Conservation (phyloP, 2,888 invertebrate genomes). For the Mythimna loreyi region DNA sequence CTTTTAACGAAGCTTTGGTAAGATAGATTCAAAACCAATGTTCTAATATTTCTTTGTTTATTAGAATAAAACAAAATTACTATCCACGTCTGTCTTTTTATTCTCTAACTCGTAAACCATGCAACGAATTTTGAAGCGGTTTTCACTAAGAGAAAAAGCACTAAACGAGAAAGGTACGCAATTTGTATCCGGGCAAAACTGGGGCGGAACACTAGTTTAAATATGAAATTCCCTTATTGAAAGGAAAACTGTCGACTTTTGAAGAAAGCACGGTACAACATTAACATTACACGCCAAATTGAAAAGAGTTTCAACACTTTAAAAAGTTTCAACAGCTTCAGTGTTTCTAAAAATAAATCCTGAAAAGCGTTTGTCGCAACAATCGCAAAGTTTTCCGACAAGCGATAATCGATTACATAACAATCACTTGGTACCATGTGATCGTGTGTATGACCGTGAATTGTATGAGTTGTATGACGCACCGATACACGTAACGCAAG, state of each 20-base stretch:
- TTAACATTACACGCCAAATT: slow-evolving; percentile 4
- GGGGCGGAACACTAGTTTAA: neutral
- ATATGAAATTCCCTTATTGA: neutral
- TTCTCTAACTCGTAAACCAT: too few species aligned
- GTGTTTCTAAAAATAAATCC: slow-evolving; percentile 13
- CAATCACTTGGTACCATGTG: slow-evolving; percentile 38
- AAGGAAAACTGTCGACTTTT: neutral
- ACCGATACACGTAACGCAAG: slow-evolving; percentile 42
- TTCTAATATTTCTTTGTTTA: neutral
- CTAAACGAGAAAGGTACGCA: too few species aligned
- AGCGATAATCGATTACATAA: slow-evolving; percentile 55
- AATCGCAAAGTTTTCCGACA: slow-evolving; percentile 38
- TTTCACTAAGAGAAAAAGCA: too few species aligned
- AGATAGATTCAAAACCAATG: slow-evolving; percentile 36
- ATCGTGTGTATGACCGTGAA: slow-evolving; percentile 61
- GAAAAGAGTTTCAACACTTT: slow-evolving; percentile 20
- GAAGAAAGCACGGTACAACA: neutral
- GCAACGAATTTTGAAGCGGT: too few species aligned
- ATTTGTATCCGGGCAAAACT: too few species aligned
- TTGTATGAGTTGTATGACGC: slow-evolving; percentile 59
- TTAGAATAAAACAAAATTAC: too few species aligned
- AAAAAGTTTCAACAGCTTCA: slow-evolving; percentile 6
- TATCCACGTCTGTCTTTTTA: too few species aligned
- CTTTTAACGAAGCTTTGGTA: slow-evolving; percentile 22
- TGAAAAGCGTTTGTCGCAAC: slow-evolving; percentile 29